These are phyloP conservation scores for Xenopus petersii DNA, from an alignment of 2,797 vertebrate genomes.

Conservation along the genomic window DNA sequence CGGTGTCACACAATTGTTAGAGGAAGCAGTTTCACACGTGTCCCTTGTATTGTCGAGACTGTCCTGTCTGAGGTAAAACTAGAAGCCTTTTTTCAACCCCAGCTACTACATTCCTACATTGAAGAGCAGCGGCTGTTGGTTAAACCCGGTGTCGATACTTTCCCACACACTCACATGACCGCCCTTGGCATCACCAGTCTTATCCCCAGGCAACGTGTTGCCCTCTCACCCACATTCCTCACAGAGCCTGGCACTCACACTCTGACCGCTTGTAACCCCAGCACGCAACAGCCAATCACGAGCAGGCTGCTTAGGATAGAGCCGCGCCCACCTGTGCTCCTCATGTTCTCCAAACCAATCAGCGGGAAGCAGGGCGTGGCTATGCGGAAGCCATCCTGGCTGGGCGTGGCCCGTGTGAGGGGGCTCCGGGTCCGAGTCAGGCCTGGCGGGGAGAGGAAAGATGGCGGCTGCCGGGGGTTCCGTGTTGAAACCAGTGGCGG, in stretches of 20 bases:
- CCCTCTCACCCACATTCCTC: constrained; percentile 22
- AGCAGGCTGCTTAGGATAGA: constrained; percentile 2
- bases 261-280: constrained; percentile 65
- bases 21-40: too few species aligned
- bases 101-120: too few species aligned
- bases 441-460: constrained; percentile 52
- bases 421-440: constrained; percentile 28
- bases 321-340: constrained; percentile 11
- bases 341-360: constrained; percentile 9
- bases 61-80: too few species aligned
- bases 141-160: too few species aligned
- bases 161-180: too few species aligned
- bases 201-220: background rate
- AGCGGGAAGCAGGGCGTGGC: constrained; percentile 47
- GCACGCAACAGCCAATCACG: constrained; percentile 23
- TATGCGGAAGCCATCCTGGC: constrained; percentile 16
- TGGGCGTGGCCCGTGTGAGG: constrained; percentile 24
- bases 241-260: background rate
- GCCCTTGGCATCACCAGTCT: background rate
- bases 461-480: constrained; percentile 66
- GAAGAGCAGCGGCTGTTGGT: too few species aligned
- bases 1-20: too few species aligned
- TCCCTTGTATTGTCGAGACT: too few species aligned
- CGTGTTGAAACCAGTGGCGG: constrained; percentile 65
- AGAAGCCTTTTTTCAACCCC: too few species aligned